Base-by-base conservation (phyloP, 37 sponge, comb jelly and placozoan species). In the Bolinopsis microptera region DNA sequence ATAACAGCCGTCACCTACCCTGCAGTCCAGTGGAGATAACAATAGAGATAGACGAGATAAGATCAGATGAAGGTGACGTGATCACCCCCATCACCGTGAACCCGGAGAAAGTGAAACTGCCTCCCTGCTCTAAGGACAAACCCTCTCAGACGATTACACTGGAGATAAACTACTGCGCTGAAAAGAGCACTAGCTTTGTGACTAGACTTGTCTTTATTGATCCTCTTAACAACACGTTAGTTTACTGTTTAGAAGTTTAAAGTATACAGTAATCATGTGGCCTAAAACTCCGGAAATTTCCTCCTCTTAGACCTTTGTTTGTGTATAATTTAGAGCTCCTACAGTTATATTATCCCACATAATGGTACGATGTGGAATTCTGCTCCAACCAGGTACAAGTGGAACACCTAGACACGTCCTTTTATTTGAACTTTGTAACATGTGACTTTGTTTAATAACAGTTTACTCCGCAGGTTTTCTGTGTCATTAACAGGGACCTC, bases 141-240 rank as follows among this genome's bases (percentile, higher is more conserved):
- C 90, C 90, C 13, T 86, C 90, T 24, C 90, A 86, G 30, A 34
- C 32, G 27, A 24, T 86, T 25, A n/a, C 40, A 28, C 41, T 86
- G 18, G 90, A 86, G 61, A 39, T 86, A 0, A 41, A 41, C 41
- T 86, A 86, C 61, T 86, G 90, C 28, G 41, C 90, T 25, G 90
- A 86, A 24, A 39, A 86, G 41, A 86, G 90, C 90, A 86, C 90
- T 38, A 86, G 90, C 61, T 86, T 86, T 48, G 41, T 41, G 0
- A 41, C 90, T 38, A 38, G 36, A 28, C 8, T 86, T n/a, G 28
- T 24, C 26, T 86, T 86, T 31, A 86, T 5, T 27, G 80, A 77
- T 18, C 80, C 80, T 32, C 32, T 77, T 30, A 38, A 38, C 26
- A 86, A 86, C 37, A 41, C n/a, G 90, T 41, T 5, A 26, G 90